Percentiles rank a stretch among this genome's conserved stretches.
phyloP scores from a whole-genome alignment of 2,113 vertebrate species.

The Thunnus thynnus region DNA sequence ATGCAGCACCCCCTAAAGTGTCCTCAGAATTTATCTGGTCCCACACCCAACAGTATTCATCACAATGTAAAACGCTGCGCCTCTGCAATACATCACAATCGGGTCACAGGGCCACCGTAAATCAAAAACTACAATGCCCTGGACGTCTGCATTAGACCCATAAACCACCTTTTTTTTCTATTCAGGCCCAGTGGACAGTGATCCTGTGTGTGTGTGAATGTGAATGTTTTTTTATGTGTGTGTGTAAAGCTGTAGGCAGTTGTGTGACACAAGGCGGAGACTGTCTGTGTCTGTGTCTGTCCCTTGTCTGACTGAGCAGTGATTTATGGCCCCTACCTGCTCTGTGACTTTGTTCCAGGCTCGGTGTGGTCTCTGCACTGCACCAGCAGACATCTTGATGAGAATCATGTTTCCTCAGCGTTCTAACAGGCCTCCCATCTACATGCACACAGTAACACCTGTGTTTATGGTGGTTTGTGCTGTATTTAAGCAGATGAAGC shows the following conservation, averaged over 20 bases:
- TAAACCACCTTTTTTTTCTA: conserved; percentile 58
- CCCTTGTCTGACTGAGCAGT: conserved; percentile 36
- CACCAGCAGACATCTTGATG: conserved; percentile 52
- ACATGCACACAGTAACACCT: conserved; percentile 21
- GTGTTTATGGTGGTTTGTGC: conserved; percentile 20
- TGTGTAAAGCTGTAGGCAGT: conserved; percentile 31
- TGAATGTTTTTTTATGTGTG: neutral
- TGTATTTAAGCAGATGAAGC: conserved; percentile 31
- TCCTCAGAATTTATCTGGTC: conserved; percentile 77
- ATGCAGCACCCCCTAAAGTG: conserved; percentile 41
- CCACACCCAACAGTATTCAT: conserved; percentile 70
- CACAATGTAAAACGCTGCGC: conserved; percentile 70
- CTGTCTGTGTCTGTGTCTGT: conserved; percentile 49
- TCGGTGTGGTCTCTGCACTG: conserved; percentile 57
- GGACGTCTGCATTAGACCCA: conserved; percentile 72
- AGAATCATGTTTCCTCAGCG: conserved; percentile 23
- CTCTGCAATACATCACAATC: conserved; percentile 71
- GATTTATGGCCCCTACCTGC: conserved; percentile 71
- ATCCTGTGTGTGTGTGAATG: conserved; percentile 16
- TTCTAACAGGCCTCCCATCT: conserved; percentile 11
- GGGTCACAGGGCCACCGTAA: conserved; percentile 69
- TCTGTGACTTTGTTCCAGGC: conserved; percentile 57
- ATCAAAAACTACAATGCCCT: conserved; percentile 75
- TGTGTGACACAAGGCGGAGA: conserved; percentile 37
- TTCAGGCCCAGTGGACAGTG: conserved; percentile 30